Base-by-base conservation (phyloP, 1,140 invertebrate species). In the Varroa destructor region DNA sequence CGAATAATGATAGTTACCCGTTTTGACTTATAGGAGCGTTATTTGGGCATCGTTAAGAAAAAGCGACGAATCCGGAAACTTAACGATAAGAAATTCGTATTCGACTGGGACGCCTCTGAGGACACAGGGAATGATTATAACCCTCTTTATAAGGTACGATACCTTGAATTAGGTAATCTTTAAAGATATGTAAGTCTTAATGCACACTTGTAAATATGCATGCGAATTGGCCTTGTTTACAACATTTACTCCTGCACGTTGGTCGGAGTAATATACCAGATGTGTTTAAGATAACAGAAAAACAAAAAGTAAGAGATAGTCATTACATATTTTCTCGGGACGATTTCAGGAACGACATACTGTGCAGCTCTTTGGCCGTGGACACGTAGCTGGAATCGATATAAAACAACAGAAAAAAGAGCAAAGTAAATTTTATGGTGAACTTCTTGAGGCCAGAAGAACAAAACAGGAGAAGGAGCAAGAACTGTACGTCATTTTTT, bases 101-200 rank as follows among this genome's bases (percentile, higher is more conserved):
- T 99, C 82, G 97, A 99, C 82, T 99, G 97, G 97, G 97, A 99
- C 83, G 93, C 93, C 2, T 88, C 88, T 0, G 97, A 99, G 80
- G 97, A 99, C 77, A 99, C 97, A 0, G 94, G 92, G 25, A 87
- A 89, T 74, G 97, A 99, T 84, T 99, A 99, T 77, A 99, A 99
- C 80, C 86, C 86, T 73, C 82, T 99, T 1, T 99, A 99, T 77
- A 97, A 98, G 80, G 91, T 97, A 75, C 85, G 89, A 67, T 8
- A 51, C 8, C 25, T 25, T 25, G 25, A 25, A 25, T 25, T 25
- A 25, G 0, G 25, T 25, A 25, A 25, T 25, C 0, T 51, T 8
- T 51, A 51, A 51, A 51, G 4, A 51, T 51, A 51, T 0, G 4
- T 93, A 25, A 25, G 25, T 25, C 25, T 25, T 25, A 25, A 25